Evolutionary conservation across 2,113 vertebrate species (phyloP).

Genomic region (Uropsilus gracilis): DNA sequence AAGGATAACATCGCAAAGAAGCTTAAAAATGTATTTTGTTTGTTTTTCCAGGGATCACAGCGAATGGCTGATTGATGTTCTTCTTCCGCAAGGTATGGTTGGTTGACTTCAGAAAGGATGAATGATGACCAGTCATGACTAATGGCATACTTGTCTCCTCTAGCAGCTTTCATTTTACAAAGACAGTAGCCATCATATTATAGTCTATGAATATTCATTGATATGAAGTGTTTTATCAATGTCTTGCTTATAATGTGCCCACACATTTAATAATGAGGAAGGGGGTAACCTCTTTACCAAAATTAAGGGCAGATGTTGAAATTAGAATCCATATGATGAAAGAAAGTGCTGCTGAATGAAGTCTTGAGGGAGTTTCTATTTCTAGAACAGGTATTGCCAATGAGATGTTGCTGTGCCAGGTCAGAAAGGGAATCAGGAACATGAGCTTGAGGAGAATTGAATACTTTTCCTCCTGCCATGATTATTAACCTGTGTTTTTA

Average conservation of each 20-base stretch:
- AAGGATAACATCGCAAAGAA: constrained; percentile 45
- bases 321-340: background rate
- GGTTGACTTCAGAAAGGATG: constrained; percentile 79
- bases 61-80: constrained; percentile 98
- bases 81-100: constrained; percentile 97
- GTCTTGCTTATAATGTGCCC: constrained; percentile 40
- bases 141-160: constrained; percentile 64
- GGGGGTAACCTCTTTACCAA: background rate
- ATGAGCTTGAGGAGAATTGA: background rate
- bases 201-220: constrained; percentile 40
- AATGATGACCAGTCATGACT: constrained; percentile 66
- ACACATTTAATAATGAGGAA: constrained; percentile 40
- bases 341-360: background rate
- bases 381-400: background rate
- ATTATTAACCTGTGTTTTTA: background rate
- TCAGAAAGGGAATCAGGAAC: background rate
- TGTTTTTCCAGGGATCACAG: constrained; percentile 92
- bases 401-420: background rate
- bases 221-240: constrained; percentile 31
- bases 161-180: constrained; percentile 47
- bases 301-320: constrained; percentile 35
- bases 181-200: constrained; percentile 33
- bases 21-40: constrained; percentile 60
- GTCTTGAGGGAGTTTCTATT: background rate
- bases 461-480: background rate